Percentiles rank a stretch among this genome's conserved stretches.
phyloP scores from a whole-genome alignment of 2,888 invertebrate species.

The Drosophila quinaria region DNA sequence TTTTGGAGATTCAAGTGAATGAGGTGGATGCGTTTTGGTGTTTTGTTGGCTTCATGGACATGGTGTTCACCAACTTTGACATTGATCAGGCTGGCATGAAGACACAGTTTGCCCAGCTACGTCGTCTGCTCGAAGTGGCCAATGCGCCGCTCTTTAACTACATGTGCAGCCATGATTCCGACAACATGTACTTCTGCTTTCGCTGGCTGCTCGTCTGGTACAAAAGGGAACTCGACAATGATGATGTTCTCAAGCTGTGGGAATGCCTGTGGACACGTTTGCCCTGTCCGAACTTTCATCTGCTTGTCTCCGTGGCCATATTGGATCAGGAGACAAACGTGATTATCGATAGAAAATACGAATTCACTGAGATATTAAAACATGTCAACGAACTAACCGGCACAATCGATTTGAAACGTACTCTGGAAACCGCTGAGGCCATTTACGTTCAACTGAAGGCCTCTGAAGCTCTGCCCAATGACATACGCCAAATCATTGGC shows the following conservation, averaged over 20 bases:
- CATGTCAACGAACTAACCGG: constrained; percentile 98
- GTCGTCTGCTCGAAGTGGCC: constrained; percentile 92
- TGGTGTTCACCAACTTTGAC: constrained; percentile 96
- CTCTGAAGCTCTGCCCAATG: constrained; percentile 90
- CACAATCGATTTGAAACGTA: constrained; percentile 93
- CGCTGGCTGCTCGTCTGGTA: constrained; percentile 98
- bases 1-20: constrained; percentile 92
- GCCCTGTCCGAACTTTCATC: constrained; percentile 97
- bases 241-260: constrained; percentile 96
- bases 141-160: constrained; percentile 95
- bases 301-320: constrained; percentile 97
- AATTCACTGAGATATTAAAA: constrained; percentile 98
- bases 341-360: constrained; percentile 96
- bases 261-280: constrained; percentile 98
- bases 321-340: constrained; percentile 94
- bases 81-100: constrained; percentile 99
- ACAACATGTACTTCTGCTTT: constrained; percentile 99
- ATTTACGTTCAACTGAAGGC: constrained; percentile 95
- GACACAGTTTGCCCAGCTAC: constrained; percentile 94
- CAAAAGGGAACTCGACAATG: constrained; percentile 96
- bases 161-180: constrained; percentile 88
- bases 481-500: constrained; percentile 91
- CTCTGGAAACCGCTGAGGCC: constrained; percentile 95
- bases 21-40: constrained; percentile 99
- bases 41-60: constrained; percentile 98